Evolutionary conservation across 2,797 vertebrate genomes (phyloP), one percentile per base, ranked within the genome.

Genomic region (Vireo griseus): DNA sequence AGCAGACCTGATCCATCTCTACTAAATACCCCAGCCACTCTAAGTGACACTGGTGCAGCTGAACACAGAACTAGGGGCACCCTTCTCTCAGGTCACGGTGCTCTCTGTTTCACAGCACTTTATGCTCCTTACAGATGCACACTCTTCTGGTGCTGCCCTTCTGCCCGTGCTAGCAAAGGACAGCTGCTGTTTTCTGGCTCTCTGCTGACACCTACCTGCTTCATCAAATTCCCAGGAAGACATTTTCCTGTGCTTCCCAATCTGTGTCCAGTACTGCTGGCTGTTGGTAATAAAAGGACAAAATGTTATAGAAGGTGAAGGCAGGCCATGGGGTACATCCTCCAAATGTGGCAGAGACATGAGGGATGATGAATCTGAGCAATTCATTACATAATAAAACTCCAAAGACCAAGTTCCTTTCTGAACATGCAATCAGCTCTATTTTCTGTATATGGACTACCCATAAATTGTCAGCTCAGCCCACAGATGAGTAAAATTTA

Each of bases 401-500:
- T 72, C 63, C 57, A 45, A 80, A 91, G 72, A 74, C 11, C 74
- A 57, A 14, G 15, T 29, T 79, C 47, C 52, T 50, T 85, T 76
- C 57, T 8, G 1, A 90, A 52, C 37, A 33, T 28, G 20, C 33
- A 58, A 78, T 63, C 72, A 81, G 73, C 52, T 86, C 65, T 68
- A 50, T 68, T 92, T 92, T 95, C 75, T 86, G 40, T 74, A 71
- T 51, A 45, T 77, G 65, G 74, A 52, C 45, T 58, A 69, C 54
- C 57, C 69, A 79, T 40, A 95, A 89, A 89, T 80, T 95, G 58
- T 72, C 54, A 92, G 71, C 47, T 94, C 82, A 88, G 65, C 89
- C 94, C 81, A 90, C 95, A 88, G 65, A 72, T 18, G 33, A 71
- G 50, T 62, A 86, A 96, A 94, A 93, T 77, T 90, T 93, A 93